Base-by-base conservation (phyloP, 2,113 vertebrate species). In the Epinephelus fuscoguttatus region DNA sequence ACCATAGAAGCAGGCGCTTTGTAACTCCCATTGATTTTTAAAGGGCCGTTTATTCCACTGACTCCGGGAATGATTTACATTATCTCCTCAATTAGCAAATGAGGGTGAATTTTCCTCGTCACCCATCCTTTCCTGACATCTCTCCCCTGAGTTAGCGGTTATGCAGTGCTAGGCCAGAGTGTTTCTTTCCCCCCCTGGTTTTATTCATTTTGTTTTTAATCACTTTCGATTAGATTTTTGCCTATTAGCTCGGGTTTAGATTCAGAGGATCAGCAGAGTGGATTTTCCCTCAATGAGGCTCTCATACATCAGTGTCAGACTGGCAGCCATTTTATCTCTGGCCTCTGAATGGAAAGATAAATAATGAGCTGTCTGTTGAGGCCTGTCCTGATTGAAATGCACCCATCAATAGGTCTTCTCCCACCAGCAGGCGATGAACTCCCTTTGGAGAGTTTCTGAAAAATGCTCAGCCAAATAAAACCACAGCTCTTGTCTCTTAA, bases 81-180 rank as follows among this genome's bases (percentile, higher is more conserved):
- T 87, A 90, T 93, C 92, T 90, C 87, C 89, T 91, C 93, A 94
- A 94, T 95, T 95, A 95, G 92, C 83, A 95, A 95, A 96, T 94
- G 91, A 94, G 91, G 92, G 72, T 74, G 40, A 88, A 37, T 90
- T 89, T 84, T 82, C 80, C 78, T 82, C 45, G 6, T 87, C 78
- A 62, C 83, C 80, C 52, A 63, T 84, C 77, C 76, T 82, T 45
- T 74, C 78, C 77, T 62, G 70, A 84, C 86, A 56, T 70, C 70
- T 60, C 75, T 70, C 71, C 25, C 77, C 21, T 50, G 79, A 86
- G 84, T 90, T 86, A 21, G 75, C 59, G 8, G 82, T 79, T 82
- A 23, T 75, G 63, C 68, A 55, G 73, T 14, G 15, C 75, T 15
- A 23, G 50, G 62, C 33, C n/a, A 9, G 23, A 33, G 12, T 68